Evolutionary conservation across 35 echinoderm and acorn worm species (phyloP).

Genomic region (Lytechinus pictus): DNA sequence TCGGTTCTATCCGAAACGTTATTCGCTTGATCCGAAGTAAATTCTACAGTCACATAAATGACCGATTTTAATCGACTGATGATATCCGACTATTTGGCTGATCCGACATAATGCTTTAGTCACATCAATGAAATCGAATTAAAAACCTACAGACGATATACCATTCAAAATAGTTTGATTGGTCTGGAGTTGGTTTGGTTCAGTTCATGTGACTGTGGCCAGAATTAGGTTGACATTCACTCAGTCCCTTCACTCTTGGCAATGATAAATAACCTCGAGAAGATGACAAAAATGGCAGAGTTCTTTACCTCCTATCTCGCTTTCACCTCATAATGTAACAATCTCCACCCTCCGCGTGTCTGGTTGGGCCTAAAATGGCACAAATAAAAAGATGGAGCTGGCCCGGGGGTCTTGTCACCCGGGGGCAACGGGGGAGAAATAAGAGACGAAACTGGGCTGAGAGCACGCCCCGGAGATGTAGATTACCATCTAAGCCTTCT

Average conservation of each 20-base stretch:
- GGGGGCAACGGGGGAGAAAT: not conserved
- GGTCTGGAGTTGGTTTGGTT: no score
- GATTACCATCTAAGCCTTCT: slow-evolving; percentile 18
- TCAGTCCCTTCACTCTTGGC: not conserved
- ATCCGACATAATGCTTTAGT: no score
- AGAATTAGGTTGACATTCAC: not conserved
- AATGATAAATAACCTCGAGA: not conserved
- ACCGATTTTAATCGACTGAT: no score
- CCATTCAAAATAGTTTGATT: no score
- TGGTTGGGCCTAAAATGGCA: not conserved
- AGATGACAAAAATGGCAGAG: not conserved
- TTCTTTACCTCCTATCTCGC: not conserved
- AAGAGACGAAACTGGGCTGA: not conserved
- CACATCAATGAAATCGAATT: no score
- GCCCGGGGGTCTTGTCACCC: slow-evolving; percentile 5
- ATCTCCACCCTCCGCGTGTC: not conserved
- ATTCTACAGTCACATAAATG: no score
- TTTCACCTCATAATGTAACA: not conserved
- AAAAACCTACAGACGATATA: no score
- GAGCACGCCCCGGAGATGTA: slow-evolving; percentile 14
- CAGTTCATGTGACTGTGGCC: no score
- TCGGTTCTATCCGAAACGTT: no score
- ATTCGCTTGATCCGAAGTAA: no score
- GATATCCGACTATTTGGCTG: no score
- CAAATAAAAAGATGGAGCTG: not conserved